Conservation (phyloP, 2,113 vertebrate genomes). For the Pimephales promelas region DNA sequence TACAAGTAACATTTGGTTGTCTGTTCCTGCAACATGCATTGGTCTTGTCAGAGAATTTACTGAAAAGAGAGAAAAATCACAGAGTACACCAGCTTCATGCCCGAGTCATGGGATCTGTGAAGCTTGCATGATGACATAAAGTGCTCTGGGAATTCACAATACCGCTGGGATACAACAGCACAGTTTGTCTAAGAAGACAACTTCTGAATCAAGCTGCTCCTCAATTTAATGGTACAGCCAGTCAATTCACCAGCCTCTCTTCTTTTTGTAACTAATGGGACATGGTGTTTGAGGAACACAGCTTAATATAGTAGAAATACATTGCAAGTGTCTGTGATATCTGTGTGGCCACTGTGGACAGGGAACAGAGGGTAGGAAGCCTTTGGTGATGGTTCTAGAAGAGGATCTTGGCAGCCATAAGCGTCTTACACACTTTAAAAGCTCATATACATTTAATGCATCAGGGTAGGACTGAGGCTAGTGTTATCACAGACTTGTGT, state of each 20-base stretch:
- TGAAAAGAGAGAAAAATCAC: neutral
- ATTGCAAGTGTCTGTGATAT: neutral
- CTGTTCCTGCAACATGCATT: neutral
- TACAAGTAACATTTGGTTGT: neutral
- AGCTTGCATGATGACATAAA: neutral
- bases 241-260: conserved; percentile 8
- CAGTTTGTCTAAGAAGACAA: neutral
- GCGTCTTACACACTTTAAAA: conserved; percentile 69
- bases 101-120: neutral
- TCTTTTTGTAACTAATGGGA: conserved; percentile 41
- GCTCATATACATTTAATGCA: conserved; percentile 76
- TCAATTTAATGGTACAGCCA: neutral
- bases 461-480: conserved; percentile 64
- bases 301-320: neutral
- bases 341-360: neutral
- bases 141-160: neutral
- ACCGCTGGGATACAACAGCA: neutral
- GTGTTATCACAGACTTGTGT: conserved; percentile 69
- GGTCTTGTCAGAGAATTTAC: conserved; percentile 2
- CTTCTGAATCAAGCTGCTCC: neutral
- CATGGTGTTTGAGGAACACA: conserved; percentile 14
- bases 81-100: neutral
- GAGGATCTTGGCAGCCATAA: conserved; percentile 69
- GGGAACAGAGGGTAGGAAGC: neutral
- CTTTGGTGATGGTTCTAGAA: conserved; percentile 59